Evolutionary conservation across 53 echinoderm and acorn worm species (phyloP), one percentile per base, ranked within the genome.

Genomic region (Temnopleurus reevesii): DNA sequence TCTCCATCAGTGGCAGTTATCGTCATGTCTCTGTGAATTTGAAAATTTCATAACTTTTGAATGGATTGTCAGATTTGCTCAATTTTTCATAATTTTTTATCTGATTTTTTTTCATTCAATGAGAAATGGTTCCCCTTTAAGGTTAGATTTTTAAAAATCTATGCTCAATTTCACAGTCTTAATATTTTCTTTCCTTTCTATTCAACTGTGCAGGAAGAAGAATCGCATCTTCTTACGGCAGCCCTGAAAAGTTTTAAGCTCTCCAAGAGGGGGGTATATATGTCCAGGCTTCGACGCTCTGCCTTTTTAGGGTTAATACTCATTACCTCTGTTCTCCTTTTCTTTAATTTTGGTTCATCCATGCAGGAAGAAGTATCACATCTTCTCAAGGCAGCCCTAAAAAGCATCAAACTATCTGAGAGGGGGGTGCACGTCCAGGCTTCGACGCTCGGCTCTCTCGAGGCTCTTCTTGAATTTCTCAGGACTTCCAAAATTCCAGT

Each of bases 401-500:
- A 71, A n/a, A 96, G 93, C 35, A 94, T 99, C 90, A 99, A 94
- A 88, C 89, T 99, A 30, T 77, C 95, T 29, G 96, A 96, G 29
- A 92, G 94, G 76, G 99, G 99, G 31, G 99, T 99, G 77, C 94
- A 93, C 45, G 99, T 99, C 35, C 99, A 99, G 60, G 99, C 99
- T 10, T 99, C 99, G 4, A 99, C 99, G 0, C 93, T 99, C 17
- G 99, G 98, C 27, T 99, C 99, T 5, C 89, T 99, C 30, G 99
- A 99, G 83, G 99, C 99, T 29, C 92, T 99, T 1, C 89, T 99
- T 30, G 99, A 96, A 85, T 99, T 96, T 60, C 93, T 99, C 41
- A 96, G 93, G 81, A 99, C 96, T 24, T 96, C 99, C 27, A 93
- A 99, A 91, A 96, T 99, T 82, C 99, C 97, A 55, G 99, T 99